Evolutionary conservation across 2,113 vertebrate species (phyloP), one percentile per base, ranked within the genome.

Genomic region (Propithecus coquereli): DNA sequence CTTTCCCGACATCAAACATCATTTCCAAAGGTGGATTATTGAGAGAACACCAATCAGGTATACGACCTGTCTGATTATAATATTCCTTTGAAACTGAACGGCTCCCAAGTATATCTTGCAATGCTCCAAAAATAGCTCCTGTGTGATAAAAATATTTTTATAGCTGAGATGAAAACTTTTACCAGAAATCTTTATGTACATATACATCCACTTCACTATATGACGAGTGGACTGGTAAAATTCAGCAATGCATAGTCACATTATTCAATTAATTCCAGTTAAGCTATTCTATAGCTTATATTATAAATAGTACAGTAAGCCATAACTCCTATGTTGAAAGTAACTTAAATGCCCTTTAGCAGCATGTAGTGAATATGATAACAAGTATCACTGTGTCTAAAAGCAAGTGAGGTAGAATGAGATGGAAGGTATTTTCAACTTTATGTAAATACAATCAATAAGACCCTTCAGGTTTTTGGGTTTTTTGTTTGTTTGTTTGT

Each of bases 31-130:
- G 99, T 8, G 99, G 99, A 30, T 99, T 99, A 96, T 99, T 99
- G 82, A 99, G 98, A 96, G 99, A 99, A 97, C 99, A 99, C 99
- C 99, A 99, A 98, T 99, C 99, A 3, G 99, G 99, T 68, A 99
- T 99, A 30, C 99, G 99, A 10, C 99, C 99, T 0, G 98, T 99
- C 98, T 99, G 99, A 98, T 98, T 99, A 95, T 99, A 99, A 98
- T 99, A 99, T 20, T 99, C 99, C 70, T 99, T 99, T 61, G 99
- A 99, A 93, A 99, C 98, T 0, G 99, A 99, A 7, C 99, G 98
- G 96, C 99, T 99, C 40, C 99, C 99, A 63, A 99, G 98, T 73
- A 99, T 99, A 98, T 99, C 99, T 98, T 99, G 99, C 59, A 99
- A 98, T 1, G 99, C 99, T 96, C 99, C 99, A 92, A 99, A 99